Evolutionary conservation across 2,113 vertebrate species (phyloP).

Genomic region (Galemys pyrenaicus): DNA sequence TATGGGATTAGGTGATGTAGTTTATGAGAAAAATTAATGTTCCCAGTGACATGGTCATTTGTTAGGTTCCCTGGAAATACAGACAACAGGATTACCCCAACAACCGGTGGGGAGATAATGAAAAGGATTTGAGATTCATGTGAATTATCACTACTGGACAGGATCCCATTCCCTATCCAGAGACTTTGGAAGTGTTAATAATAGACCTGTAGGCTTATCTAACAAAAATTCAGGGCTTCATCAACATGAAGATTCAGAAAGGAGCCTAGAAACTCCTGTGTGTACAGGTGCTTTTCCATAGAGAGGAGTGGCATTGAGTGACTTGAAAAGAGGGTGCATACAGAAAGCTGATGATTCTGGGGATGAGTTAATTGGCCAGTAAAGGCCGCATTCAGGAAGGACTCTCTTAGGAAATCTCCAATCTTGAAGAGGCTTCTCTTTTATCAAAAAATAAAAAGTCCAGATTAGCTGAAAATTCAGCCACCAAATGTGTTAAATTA

Average conservation of each 20-base stretch:
- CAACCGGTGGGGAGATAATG: not conserved
- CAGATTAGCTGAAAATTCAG: slow-evolving; percentile 1
- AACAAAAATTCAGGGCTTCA: not conserved
- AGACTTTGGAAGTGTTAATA: not conserved
- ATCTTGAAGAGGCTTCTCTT: not conserved
- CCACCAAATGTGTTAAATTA: not conserved
- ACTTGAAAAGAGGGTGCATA: not conserved
- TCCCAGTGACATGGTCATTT: not conserved
- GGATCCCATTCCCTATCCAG: not conserved
- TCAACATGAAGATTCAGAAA: not conserved
- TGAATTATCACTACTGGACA: not conserved
- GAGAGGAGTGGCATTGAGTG: not conserved
- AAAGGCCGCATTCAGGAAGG: not conserved
- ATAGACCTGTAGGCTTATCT: not conserved
- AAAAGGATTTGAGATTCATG: not conserved
- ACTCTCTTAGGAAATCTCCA: not conserved
- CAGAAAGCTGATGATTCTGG: not conserved
- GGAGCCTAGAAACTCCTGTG: not conserved
- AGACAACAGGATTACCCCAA: not conserved
- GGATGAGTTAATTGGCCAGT: not conserved
- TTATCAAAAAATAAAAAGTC: not conserved
- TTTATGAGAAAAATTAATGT: not conserved
- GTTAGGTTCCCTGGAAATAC: not conserved
- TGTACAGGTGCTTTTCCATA: not conserved
- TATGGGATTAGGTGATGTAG: not conserved